phyloP scores from a whole-genome alignment of 2,113 vertebrate genomes.

The Pogona vitticeps region DNA sequence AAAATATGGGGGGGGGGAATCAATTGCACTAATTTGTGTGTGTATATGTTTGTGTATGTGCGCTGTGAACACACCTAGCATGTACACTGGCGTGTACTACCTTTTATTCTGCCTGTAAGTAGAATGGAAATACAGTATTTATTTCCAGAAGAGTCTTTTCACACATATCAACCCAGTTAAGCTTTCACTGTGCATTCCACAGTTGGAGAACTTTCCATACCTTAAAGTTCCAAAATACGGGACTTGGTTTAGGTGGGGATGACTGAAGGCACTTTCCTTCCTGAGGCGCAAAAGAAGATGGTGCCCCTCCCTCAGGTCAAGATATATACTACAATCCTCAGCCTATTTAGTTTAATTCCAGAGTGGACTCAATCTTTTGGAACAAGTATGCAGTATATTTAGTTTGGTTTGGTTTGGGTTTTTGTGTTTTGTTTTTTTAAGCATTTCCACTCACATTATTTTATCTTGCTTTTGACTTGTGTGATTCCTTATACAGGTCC shows the following conservation, averaged over 20 bases:
- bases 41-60: not conserved
- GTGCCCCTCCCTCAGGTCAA: not conserved
- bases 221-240: too few relatives aligned
- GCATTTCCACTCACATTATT: too few relatives aligned
- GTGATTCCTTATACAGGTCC: too few relatives aligned
- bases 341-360: too few relatives aligned
- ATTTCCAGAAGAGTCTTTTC: not conserved
- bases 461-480: too few relatives aligned
- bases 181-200: not conserved
- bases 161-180: not conserved
- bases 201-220: not conserved
- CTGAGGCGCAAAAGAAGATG: not conserved
- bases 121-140: not conserved
- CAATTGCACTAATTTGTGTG: not conserved
- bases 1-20: slow-evolving; percentile 44
- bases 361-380: too few relatives aligned
- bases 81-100: not conserved
- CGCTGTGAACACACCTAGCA: not conserved
- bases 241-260: not conserved
- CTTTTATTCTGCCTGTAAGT: not conserved
- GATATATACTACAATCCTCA: too few relatives aligned
- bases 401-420: too few relatives aligned
- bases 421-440: too few relatives aligned
- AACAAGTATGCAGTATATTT: too few relatives aligned
- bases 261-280: not conserved